Base-by-base conservation (phyloP, 2,888 invertebrate genomes). In the Morpho achilles region DNA sequence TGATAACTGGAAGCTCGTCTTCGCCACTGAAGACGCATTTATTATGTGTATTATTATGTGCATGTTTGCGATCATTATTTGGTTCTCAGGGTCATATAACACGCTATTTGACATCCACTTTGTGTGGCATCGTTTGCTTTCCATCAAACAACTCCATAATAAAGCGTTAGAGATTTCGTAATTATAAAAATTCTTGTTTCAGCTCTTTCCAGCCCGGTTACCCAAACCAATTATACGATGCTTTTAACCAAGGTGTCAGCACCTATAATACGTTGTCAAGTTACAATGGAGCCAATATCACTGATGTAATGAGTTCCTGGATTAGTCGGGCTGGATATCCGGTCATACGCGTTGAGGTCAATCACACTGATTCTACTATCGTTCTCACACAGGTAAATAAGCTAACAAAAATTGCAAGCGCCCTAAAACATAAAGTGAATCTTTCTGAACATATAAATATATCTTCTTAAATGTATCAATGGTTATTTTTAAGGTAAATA, bases 181-280 rank as follows among this genome's bases (percentile, higher is more conserved):
- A 48, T 32, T 32, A 9, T 48, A 23, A 22, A 5, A 23, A 10
- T n/a, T 43, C 23, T 10, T 8, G 8, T 60, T 59, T 50, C 67
- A 91, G 91, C 54, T 67, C 77, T 69, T 87, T 87, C 22, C 59
- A 70, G 43, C 86, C 87, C 7, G 91, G 92, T 0, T 80, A 77
- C 16, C 93, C 94, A 0, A 69, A 80, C 0, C 70, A 84, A 32
- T 73, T 94, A 22, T 92, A 93, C 62, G 63, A 73, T 2, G 81
- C 84, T 7, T 79, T 93, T 0, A 74, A 84, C 46, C 64, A 73
- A 52, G 87, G 82, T 8, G 87, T 86, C 42, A 71, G 73, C 1
- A 50, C 59, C 2, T 71, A 67, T 0, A 67, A 64, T n/a, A 66
- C 91, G 0, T 60, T 90, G 8, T 69, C 72, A 0, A 63, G 71